A percentile compares a stretch with the other conserved stretches of the same genome.
Evolutionary conservation across 1,140 invertebrate genomes (phyloP).

Genomic region (Drosophila serrata): DNA sequence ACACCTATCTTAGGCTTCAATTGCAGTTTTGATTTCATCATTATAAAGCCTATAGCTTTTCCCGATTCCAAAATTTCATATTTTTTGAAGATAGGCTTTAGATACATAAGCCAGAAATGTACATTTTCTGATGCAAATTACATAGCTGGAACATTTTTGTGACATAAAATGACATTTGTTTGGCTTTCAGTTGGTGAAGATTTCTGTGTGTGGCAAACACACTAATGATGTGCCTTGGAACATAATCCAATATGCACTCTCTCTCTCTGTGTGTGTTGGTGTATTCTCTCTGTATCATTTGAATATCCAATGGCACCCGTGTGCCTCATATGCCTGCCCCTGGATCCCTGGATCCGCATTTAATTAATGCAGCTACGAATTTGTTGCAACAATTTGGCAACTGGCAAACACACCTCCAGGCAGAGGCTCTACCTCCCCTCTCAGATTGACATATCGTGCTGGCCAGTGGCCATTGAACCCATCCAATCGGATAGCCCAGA

Average conservation of each 20-base stretch:
- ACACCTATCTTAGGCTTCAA: neutral
- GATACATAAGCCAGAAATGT: neutral
- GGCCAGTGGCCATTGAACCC: conserved; percentile 48
- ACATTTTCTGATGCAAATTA: neutral
- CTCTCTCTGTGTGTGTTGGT: too few species aligned
- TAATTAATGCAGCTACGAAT: conserved; percentile 43
- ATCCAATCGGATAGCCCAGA: conserved; percentile 1
- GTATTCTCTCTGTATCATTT: conserved; percentile 4
- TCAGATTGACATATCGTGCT: conserved; percentile 49
- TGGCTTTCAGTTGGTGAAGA: neutral
- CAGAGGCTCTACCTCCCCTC: too few species aligned
- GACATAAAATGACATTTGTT: conserved; percentile 11
- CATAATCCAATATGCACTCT: conserved; percentile 31
- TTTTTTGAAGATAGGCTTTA: neutral
- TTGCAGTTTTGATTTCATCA: neutral
- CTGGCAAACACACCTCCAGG: neutral
- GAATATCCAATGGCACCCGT: conserved; percentile 34
- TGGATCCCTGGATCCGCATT: conserved; percentile 8
- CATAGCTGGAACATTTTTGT: conserved; percentile 3
- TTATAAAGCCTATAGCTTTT: neutral
- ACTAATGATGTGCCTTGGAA: conserved; percentile 28
- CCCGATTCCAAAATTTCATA: neutral
- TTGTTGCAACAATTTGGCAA: conserved; percentile 47
- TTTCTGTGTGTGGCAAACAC: conserved; percentile 7
- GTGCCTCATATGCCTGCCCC: neutral